Conservation (phyloP, 2,797 vertebrate genomes). For the Sebastiscus albofasciatus region DNA sequence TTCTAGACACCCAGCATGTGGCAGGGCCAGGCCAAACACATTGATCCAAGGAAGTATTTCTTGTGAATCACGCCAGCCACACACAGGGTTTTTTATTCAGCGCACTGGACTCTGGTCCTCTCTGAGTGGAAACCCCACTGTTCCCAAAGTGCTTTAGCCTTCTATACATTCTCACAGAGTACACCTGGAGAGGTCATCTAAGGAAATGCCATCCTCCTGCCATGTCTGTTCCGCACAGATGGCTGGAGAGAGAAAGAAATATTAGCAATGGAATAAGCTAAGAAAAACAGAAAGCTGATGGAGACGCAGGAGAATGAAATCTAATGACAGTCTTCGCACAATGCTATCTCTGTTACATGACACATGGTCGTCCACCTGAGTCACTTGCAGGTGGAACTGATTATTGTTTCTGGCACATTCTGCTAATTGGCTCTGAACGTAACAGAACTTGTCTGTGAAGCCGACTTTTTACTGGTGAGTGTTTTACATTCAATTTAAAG, state of each 20-base stretch:
- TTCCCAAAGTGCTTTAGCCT: constrained; percentile 36
- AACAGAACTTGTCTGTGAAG: background rate
- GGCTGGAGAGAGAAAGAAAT: background rate
- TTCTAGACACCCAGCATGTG: constrained; percentile 65
- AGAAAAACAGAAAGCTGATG: background rate
- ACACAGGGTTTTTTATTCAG: constrained; percentile 64
- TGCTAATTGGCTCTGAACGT: constrained; percentile 31
- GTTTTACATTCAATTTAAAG: constrained; percentile 27
- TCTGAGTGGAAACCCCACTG: constrained; percentile 61
- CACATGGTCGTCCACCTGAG: background rate
- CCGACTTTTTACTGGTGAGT: constrained; percentile 2
- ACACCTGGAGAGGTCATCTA: constrained; percentile 16
- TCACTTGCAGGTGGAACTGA: constrained; percentile 4
- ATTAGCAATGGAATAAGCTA: background rate
- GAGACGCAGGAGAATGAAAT: background rate
- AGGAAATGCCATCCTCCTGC: constrained; percentile 15
- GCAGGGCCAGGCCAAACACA: constrained; percentile 71
- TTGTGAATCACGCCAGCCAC: constrained; percentile 59
- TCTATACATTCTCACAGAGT: constrained; percentile 44
- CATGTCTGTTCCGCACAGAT: constrained; percentile 4
- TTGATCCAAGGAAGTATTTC: constrained; percentile 72
- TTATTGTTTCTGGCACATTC: constrained; percentile 8
- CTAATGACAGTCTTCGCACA: background rate
- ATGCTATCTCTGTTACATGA: background rate
- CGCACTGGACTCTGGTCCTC: constrained; percentile 29